phyloP scores from a whole-genome alignment of 1,140 invertebrate species.

The Drosophila kikkawai region DNA sequence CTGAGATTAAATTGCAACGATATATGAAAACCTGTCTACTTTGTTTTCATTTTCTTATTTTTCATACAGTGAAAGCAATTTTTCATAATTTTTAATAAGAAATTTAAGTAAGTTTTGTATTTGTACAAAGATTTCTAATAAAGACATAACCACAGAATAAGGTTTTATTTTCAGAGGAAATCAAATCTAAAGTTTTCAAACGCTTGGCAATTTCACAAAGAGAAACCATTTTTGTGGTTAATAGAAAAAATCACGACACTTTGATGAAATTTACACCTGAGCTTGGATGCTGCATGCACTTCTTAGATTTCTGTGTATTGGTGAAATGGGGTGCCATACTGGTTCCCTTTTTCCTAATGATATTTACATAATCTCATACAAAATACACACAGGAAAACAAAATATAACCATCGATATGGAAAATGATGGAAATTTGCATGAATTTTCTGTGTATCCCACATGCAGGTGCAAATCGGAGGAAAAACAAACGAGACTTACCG shows the following conservation, averaged over 20 bases:
- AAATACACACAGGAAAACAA: slow-evolving; percentile 1
- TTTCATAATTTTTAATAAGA: background rate
- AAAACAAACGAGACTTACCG: slow-evolving; percentile 87
- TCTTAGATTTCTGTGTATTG: slow-evolving; percentile 7
- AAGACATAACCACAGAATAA: no score
- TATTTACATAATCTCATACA: slow-evolving; percentile 13
- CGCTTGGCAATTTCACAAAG: background rate
- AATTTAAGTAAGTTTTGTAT: background rate
- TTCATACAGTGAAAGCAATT: background rate
- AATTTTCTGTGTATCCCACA: slow-evolving; percentile 17
- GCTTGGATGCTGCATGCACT: slow-evolving; percentile 32
- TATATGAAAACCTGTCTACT: background rate
- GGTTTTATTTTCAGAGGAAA: no score
- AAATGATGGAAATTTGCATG: background rate
- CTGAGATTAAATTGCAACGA: background rate
- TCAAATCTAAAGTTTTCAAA: background rate
- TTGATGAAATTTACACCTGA: slow-evolving; percentile 39
- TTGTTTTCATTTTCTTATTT: background rate
- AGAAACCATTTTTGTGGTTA: background rate
- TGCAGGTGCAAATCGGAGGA: slow-evolving; percentile 4
- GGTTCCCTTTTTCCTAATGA: background rate
- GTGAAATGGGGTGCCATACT: slow-evolving; percentile 6
- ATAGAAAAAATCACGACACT: background rate
- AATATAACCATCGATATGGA: background rate
- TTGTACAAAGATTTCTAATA: background rate